These are phyloP conservation scores for Nestor notabilis DNA, from an alignment of 2,113 vertebrate species.

Conservation along the genomic window DNA sequence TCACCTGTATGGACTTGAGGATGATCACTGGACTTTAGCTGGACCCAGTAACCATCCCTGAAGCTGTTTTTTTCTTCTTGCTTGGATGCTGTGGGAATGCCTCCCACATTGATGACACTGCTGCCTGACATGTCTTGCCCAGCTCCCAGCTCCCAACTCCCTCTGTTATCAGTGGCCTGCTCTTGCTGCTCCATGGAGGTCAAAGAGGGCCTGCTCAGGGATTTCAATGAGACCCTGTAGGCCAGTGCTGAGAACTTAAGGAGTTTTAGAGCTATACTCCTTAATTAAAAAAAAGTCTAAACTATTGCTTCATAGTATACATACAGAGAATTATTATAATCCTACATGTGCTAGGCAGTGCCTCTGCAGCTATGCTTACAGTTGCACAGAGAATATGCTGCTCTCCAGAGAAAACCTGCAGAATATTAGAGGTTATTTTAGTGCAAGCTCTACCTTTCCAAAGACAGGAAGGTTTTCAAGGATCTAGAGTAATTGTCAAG, in stretches of 20 bases:
- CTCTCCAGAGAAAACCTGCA: neutral
- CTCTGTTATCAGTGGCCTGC: rapidly evolving
- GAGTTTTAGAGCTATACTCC: neutral
- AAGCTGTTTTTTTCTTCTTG: neutral
- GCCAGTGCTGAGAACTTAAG: neutral
- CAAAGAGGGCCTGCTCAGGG: neutral
- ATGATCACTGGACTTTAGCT: neutral
- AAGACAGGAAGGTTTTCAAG: neutral
- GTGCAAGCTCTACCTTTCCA: neutral
- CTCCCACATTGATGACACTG: rapidly evolving
- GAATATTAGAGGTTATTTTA: neutral
- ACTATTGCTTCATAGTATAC: neutral
- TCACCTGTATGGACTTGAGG: neutral
- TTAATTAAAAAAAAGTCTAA: neutral
- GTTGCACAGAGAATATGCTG: neutral
- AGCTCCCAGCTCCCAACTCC: rapidly evolving
- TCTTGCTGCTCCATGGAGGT: neutral
- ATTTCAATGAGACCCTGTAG: neutral
- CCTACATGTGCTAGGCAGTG: neutral
- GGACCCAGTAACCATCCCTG: neutral
- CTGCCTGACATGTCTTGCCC: neutral
- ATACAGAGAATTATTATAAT: neutral
- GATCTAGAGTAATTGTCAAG: neutral
- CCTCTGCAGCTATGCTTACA: neutral
- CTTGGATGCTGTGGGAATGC: neutral